Evolutionary conservation across 2,113 vertebrate genomes (phyloP).

Genomic region (Pseudorectes ferrugineus): DNA sequence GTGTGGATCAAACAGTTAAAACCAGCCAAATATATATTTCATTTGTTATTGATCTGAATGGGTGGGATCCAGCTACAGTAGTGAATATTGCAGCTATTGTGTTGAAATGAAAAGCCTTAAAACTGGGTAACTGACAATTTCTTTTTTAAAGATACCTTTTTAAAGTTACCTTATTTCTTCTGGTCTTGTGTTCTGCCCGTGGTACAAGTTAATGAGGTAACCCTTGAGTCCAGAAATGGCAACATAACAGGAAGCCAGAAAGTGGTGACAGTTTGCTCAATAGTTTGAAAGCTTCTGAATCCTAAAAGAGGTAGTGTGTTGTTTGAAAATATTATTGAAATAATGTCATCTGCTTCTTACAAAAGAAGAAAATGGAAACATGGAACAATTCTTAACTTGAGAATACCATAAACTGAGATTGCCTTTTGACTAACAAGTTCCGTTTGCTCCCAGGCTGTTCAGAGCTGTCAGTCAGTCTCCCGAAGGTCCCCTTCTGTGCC

Average conservation of each 20-base stretch:
- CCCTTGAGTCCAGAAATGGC: background rate
- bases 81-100: background rate
- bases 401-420: background rate
- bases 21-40: background rate
- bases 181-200: background rate
- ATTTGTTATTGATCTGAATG: background rate
- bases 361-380: background rate
- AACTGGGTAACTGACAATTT: background rate
- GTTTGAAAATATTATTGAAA: background rate
- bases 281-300: background rate
- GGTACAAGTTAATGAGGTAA: background rate
- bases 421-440: background rate
- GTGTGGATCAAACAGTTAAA: background rate
- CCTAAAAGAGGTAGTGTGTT: background rate
- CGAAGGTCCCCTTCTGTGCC: background rate
- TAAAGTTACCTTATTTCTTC: background rate
- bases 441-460: background rate
- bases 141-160: background rate
- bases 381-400: background rate
- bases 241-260: slow-evolving; percentile 30
- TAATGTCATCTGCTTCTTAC: background rate
- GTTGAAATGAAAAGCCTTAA: background rate
- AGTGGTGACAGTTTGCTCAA: slow-evolving; percentile 10
- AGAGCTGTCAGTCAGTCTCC: background rate
- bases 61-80: background rate